Base-by-base conservation (phyloP, 2,888 invertebrate species). In the Troides helena region DNA sequence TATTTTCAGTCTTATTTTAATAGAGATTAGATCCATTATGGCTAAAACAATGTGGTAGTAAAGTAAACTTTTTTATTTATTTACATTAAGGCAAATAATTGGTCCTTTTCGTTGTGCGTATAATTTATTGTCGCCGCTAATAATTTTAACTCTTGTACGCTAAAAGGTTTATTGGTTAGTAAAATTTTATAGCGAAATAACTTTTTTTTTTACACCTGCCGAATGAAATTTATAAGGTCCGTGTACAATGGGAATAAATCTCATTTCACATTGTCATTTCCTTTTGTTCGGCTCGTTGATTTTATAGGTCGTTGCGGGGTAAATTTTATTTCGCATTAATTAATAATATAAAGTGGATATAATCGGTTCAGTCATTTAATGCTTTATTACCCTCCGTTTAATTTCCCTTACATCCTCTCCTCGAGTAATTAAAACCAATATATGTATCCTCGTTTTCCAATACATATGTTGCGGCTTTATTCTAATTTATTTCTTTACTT, bases 51-150 rank as follows among this genome's bases (percentile, higher is more conserved):
- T 63, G 53, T 61, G 39, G 71, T 70, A 69, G 72, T 72, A 62
- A 39, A 39, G 39, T 39, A 39, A 73, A 74, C 72, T 76, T 74
- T 72, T 76, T 77, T 77, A 77, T 76, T 78, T 76, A 77, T 79
- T 77, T 78, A 77, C 74, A 76, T 74, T 76, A 75, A 75, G 60
- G 70, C 67, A 73, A 72, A 75, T 78, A 80, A 80, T 80, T 80
- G 80, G 78, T 68, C 68, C 74, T 72, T 71, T 72, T 70, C 71
- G 73, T 71, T 70, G 70, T 67, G 68, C 69, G 62, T 70, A 66
- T 72, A 74, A 72, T 74, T 74, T 74, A 73, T 72, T 69, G 72
- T 21, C 60, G 50, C 65, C 43, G 69, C 70, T 74, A 73, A 74
- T 74, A 73, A 74, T 75, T 73, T 74, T 68, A 63, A 69, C 66